Evolutionary conservation across 1,140 invertebrate species (phyloP).

Genomic region (Drosophila ohnishii): DNA sequence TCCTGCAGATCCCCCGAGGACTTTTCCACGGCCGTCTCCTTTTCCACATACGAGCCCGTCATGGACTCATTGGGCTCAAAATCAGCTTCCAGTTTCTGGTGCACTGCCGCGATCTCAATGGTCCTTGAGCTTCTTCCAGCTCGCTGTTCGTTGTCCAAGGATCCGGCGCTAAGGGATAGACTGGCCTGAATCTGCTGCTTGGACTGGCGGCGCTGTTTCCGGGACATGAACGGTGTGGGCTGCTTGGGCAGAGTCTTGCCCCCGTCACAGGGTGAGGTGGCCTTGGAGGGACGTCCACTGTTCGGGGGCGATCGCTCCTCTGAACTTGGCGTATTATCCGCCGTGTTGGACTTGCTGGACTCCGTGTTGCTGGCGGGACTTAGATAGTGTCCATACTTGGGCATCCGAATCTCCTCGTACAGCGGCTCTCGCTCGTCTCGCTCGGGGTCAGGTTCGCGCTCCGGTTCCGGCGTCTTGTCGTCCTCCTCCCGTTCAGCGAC

Average conservation of each 20-base stretch:
- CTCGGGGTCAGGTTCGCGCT: constrained; percentile 54
- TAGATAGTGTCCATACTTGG: constrained; percentile 83
- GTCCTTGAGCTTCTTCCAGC: constrained; percentile 16
- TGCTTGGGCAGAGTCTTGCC: constrained; percentile 49
- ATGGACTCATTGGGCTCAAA: constrained; percentile 64
- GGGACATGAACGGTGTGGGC: constrained; percentile 70
- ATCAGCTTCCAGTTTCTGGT: constrained; percentile 51
- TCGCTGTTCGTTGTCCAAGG: constrained; percentile 15
- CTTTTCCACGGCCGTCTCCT: constrained; percentile 84
- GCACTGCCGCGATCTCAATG: constrained; percentile 51
- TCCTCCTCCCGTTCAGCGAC: constrained; percentile 77
- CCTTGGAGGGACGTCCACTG: constrained; percentile 65
- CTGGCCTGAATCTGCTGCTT: constrained; percentile 62
- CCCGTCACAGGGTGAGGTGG: constrained; percentile 64
- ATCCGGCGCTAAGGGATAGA: constrained; percentile 29
- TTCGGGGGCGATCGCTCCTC: constrained; percentile 61
- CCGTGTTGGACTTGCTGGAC: constrained; percentile 75
- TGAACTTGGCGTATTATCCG: constrained; percentile 72
- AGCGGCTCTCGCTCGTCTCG: constrained; percentile 77
- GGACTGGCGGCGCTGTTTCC: constrained; percentile 68
- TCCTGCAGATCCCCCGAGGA: constrained; percentile 76
- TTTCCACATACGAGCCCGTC: constrained; percentile 82
- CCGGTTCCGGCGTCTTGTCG: constrained; percentile 72
- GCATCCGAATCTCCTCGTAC: constrained; percentile 84
- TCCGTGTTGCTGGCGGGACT: constrained; percentile 85